Conservation (phyloP, 2,113 vertebrate genomes). For the Sinocyclocheilus anophthalmus region DNA sequence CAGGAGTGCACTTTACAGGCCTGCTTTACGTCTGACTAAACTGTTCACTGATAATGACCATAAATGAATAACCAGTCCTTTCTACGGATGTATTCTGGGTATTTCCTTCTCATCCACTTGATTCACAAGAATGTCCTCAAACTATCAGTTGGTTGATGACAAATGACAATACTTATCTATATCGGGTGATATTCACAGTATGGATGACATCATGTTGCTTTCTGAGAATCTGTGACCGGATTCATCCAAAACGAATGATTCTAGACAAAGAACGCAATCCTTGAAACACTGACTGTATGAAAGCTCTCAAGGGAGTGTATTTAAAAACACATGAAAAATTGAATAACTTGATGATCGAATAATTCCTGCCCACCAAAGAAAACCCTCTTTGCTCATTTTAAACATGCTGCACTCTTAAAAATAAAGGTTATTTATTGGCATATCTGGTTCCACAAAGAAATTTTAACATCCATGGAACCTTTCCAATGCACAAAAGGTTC, state of each 20-base stretch:
- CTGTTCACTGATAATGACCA: neutral
- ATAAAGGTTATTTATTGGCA: neutral
- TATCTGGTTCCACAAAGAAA: neutral
- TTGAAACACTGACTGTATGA: neutral
- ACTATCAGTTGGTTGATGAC: too few relatives aligned
- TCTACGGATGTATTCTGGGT: neutral
- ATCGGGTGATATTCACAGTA: neutral
- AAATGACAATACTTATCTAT: neutral
- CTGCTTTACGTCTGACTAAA: neutral
- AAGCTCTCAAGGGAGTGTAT: neutral
- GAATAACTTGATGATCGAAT: conserved; percentile 5
- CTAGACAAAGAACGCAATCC: neutral
- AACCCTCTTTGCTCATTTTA: neutral
- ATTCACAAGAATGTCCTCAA: neutral
- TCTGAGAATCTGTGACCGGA: neutral
- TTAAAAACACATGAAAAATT: too few relatives aligned
- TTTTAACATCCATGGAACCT: too few relatives aligned
- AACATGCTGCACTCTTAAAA: neutral
- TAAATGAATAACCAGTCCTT: neutral
- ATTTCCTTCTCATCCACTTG: neutral
- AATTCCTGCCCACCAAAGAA: neutral
- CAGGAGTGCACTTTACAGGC: neutral
- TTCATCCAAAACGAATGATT: neutral
- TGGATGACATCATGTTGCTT: neutral
- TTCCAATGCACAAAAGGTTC: too few relatives aligned